These are phyloP conservation scores for Hipposideros larvatus DNA, from an alignment of 2,797 vertebrate genomes.

Conservation along the genomic window DNA sequence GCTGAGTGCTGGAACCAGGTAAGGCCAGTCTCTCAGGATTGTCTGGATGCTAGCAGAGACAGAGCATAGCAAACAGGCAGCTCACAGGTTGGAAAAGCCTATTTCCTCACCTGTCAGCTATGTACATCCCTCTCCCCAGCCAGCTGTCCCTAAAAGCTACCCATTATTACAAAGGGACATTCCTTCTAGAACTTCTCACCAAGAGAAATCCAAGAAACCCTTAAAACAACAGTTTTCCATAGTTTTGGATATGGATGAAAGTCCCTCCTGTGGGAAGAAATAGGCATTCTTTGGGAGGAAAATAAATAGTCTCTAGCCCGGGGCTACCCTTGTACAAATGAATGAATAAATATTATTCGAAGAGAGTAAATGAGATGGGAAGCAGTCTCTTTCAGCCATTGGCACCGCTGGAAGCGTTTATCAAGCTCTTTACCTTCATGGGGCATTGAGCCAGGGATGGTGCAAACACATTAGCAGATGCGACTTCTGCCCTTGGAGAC, in stretches of 20 bases:
- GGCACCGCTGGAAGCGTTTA: conserved; percentile 11
- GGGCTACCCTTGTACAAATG: conserved; percentile 8
- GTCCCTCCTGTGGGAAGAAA: not conserved
- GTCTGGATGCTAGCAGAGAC: not conserved
- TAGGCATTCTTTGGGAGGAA: conserved; percentile 23
- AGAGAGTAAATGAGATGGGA: conserved; percentile 55
- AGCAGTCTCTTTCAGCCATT: not conserved
- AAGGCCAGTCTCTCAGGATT: not conserved
- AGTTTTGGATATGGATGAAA: not conserved
- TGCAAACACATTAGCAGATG: conserved; percentile 53
- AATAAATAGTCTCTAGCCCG: not conserved
- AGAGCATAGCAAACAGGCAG: not conserved
- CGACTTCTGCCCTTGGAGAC: conserved; percentile 55
- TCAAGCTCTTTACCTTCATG: conserved; percentile 63
- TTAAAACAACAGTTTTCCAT: not conserved
- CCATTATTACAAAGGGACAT: not conserved
- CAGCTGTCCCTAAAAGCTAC: not conserved
- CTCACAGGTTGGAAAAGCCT: not conserved
- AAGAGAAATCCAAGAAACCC: not conserved
- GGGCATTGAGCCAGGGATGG: conserved; percentile 42
- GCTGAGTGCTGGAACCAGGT: not conserved
- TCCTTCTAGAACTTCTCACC: not conserved
- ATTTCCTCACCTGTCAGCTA: not conserved
- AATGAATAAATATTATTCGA: conserved; percentile 33
- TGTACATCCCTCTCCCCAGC: not conserved